phyloP scores from a whole-genome alignment of 2,113 vertebrate genomes.

The Saguinus imperator region DNA sequence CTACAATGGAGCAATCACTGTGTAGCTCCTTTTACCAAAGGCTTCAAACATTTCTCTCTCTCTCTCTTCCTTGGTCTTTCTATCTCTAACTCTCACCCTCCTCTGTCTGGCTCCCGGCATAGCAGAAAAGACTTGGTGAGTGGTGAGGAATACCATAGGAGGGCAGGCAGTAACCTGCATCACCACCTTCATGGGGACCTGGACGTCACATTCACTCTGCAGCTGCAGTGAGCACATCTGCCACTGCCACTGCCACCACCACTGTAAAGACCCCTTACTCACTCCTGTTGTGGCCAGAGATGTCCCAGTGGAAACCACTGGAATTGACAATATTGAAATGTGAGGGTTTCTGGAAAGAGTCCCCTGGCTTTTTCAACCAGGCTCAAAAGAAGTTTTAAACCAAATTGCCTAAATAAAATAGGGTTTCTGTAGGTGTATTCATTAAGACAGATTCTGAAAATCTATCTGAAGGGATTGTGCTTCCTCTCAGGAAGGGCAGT shows the following conservation, averaged over 20 bases:
- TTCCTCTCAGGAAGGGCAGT: background rate
- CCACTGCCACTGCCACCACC: accelerated
- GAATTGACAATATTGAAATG: background rate
- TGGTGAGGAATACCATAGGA: background rate
- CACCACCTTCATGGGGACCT: background rate
- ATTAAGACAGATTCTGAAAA: background rate
- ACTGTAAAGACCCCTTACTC: background rate
- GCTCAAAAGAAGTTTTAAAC: background rate
- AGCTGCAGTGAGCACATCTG: background rate
- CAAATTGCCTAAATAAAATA: background rate
- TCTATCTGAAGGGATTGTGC: background rate
- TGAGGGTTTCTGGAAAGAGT: background rate
- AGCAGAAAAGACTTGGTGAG: background rate
- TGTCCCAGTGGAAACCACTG: too few species aligned
- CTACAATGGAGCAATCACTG: too few species aligned
- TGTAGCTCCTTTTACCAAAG: background rate
- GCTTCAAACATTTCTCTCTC: background rate
- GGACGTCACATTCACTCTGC: background rate
- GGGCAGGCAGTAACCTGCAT: too few species aligned
- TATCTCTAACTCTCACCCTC: background rate
- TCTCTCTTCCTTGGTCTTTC: background rate
- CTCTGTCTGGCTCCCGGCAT: background rate
- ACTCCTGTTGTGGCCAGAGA: background rate
- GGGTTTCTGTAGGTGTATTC: background rate
- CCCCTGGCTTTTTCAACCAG: background rate